phyloP scores from a whole-genome alignment of 2,797 vertebrate genomes.

The Agapornis canus region DNA sequence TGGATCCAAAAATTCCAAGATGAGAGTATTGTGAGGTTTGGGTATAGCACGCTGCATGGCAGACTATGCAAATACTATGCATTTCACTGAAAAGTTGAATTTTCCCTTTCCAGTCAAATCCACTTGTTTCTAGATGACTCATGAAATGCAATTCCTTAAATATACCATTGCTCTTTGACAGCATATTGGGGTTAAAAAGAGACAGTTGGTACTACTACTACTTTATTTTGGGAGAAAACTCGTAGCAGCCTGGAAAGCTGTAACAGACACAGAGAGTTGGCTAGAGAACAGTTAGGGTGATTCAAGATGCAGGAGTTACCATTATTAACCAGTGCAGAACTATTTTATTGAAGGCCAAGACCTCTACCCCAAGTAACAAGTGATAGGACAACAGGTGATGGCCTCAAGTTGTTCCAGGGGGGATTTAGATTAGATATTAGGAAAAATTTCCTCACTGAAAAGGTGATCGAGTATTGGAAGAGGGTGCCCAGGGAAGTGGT shows the following conservation, averaged over 20 bases:
- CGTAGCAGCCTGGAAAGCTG: not conserved
- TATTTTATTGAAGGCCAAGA: not conserved
- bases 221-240: not conserved
- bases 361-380: not conserved
- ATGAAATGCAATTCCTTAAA: not conserved
- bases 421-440: not conserved
- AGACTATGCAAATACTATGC: not conserved
- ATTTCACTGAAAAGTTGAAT: not conserved
- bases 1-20: not conserved
- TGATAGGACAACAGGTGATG: not conserved
- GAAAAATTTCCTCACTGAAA: not conserved
- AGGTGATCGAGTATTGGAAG: not conserved
- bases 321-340: not conserved
- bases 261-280: rapidly evolving
- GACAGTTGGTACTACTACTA: not conserved
- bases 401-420: not conserved
- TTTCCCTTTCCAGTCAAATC: not conserved
- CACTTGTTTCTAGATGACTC: not conserved
- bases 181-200: not conserved
- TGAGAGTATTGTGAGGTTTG: not conserved
- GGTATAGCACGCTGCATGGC: not conserved
- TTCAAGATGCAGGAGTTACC: not conserved
- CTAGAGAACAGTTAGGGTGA: not conserved
- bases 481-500: not conserved
- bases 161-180: not conserved